Base-by-base conservation (phyloP, 2,888 invertebrate genomes). In the Gordius sp. region DNA sequence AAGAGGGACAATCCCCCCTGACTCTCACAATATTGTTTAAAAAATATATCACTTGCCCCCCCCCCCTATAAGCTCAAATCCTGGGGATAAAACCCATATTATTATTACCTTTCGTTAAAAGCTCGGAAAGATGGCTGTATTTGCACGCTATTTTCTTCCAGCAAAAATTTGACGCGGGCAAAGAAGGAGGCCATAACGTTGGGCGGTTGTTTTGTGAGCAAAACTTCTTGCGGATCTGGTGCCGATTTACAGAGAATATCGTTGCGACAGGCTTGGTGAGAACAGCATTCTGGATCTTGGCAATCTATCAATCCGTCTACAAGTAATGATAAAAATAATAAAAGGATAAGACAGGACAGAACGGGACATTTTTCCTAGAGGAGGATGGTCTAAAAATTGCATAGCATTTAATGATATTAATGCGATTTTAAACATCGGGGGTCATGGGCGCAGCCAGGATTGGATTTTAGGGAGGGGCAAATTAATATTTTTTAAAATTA, bases 141-240 rank as follows among this genome's bases (percentile, higher is more conserved):
- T 73, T 99, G 97, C 60, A 93, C 89, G 61, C 87, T 87, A 71
- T 89, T 86, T 71, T 91, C 87, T 73, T 93, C 91, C 62, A 97
- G 85, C 63, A 97, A 78, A 73, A 97, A 99, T 69, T 85, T 83
- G 71, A 91, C 87, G 58, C 89, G 77, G 69, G 93, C 87, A 69
- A 86, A 87, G 75, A 97, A 97, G 28, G 87, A 86, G 1, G 89
- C 87, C 25, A 89, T 89, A 63, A 86, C 85, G 41, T 84, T 83
- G 1, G 89, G 87, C 1, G 91, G 86, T 66, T 91, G 87, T 71
- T 91, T 89, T 57, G 89, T 77, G 2, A 91, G 77, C 28, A 97
- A 76, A 18, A 97, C 89, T 69, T 91, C 89, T 20, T 85, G 82
- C 0, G 97, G 97, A 69, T 91, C 86, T 67, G 86, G 85, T 64